Percentiles rank a stretch among this genome's conserved stretches.
phyloP scores from a whole-genome alignment of 2,888 invertebrate genomes.

The Electrophaes corylata region DNA sequence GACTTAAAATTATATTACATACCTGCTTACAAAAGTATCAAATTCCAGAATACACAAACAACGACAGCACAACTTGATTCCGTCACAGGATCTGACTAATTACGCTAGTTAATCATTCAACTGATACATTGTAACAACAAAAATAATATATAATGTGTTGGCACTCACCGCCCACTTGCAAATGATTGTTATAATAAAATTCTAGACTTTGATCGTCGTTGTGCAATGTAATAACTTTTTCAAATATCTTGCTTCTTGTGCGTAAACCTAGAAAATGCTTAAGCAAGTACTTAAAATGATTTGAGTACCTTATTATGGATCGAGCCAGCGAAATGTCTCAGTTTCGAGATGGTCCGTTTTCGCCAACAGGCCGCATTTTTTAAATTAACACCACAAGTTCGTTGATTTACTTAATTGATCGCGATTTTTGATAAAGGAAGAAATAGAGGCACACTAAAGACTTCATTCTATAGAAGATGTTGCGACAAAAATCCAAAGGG shows the following conservation, averaged over 20 bases:
- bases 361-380: no score
- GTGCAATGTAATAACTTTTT: not conserved
- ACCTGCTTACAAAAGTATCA: slow-evolving; percentile 1
- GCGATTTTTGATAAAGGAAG: no score
- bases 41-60: not conserved
- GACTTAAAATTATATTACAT: slow-evolving; percentile 2
- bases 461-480: no score
- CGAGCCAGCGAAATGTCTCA: no score
- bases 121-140: slow-evolving; percentile 34
- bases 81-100: slow-evolving; percentile 45
- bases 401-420: no score
- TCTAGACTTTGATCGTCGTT: not conserved
- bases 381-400: no score
- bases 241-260: not conserved
- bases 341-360: no score
- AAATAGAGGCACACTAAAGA: no score
- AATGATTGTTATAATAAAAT: slow-evolving; percentile 2
- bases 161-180: slow-evolving; percentile 16
- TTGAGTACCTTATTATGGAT: no score
- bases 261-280: not conserved
- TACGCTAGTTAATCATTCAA: slow-evolving; percentile 43
- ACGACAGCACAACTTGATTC: slow-evolving; percentile 28
- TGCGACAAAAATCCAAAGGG: no score
- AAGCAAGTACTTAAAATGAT: not conserved
- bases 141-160: slow-evolving; percentile 28